A percentile compares a stretch with the other conserved stretches of the same genome.
phyloP scores from a whole-genome alignment of 2,113 vertebrate species.

The Gymnarchus niloticus region DNA sequence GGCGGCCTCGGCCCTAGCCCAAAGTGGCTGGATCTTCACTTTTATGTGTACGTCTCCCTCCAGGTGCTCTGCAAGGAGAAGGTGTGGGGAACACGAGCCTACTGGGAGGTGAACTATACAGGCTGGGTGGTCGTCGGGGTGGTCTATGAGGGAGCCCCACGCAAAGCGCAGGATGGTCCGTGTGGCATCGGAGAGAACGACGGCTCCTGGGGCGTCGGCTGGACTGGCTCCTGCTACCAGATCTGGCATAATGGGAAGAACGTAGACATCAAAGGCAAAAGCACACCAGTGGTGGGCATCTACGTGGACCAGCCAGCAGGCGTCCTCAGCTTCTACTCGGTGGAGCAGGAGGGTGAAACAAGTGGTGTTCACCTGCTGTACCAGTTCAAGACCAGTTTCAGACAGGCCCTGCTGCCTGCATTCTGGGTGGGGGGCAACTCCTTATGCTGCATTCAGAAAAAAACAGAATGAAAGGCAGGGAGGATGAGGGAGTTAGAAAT shows the following conservation, averaged over 20 bases:
- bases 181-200: conserved; percentile 63
- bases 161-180: conserved; percentile 50
- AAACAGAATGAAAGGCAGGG: conserved; percentile 40
- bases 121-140: conserved; percentile 68
- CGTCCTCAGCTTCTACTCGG: conserved; percentile 54
- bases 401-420: conserved; percentile 54
- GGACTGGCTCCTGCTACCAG: conserved; percentile 62
- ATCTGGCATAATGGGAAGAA: conserved; percentile 62
- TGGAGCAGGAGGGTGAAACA: conserved; percentile 44
- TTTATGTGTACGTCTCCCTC: too few species aligned
- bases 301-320: conserved; percentile 67
- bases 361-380: conserved; percentile 54
- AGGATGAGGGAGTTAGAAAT: background rate
- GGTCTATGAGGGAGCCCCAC: conserved; percentile 40
- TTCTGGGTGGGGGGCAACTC: conserved; percentile 65
- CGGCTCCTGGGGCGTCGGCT: conserved; percentile 62
- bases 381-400: conserved; percentile 46
- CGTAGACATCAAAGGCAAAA: conserved; percentile 41
- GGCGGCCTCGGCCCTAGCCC: conserved; percentile 45
- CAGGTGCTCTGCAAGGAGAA: conserved; percentile 64
- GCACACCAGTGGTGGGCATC: conserved; percentile 42
- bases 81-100: conserved; percentile 52
- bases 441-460: conserved; percentile 50
- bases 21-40: too few species aligned
- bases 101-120: conserved; percentile 64